Base-by-base conservation (phyloP, 2,888 invertebrate genomes). In the Epistrophe eligans region DNA sequence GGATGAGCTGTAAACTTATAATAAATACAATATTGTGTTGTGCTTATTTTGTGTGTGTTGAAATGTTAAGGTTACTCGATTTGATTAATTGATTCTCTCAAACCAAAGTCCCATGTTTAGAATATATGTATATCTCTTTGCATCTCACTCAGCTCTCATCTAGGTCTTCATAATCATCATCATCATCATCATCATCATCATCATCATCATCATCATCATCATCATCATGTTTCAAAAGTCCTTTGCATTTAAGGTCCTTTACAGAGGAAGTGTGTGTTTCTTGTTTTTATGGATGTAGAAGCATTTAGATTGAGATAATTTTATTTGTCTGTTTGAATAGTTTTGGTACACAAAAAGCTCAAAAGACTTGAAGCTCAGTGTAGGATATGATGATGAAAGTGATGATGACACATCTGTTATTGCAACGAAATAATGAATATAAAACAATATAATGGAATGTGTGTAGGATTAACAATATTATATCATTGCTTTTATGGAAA, bases 21-120 rank as follows among this genome's bases (percentile, higher is more conserved):
- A n/a, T n/a, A n/a, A 45, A 45, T 32, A 17, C 11, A 8, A 45
- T 24, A 57, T 71, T 64, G 76, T 71, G 55, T 9, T 45, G 57
- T 62, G n/a, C 17, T 66, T 24, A 38, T 28, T 64, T 13, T 50
- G n/a, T 55, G 28, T 62, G 35, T 67, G 55, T 40, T 24, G 70
- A 70, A 70, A 70, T 70, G 70, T 52, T 55, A 70, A 70, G 55
- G 52, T 70, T 66, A 43, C 19, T 71, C 71, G 74, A 77, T 84
- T 85, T 85, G 84, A 85, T 85, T 80, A 85, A 85, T 85, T 81
- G 84, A 77, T 81, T 73, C 57, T 15, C 66, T 60, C 43, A 45
- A 62, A 52, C 60, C 35, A 35, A 74, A 67, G 19, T 28, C 2
- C 67, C 35, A 50, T 48, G 66, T 48, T 48, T 66, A 13, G 66